Evolutionary conservation across 2,888 invertebrate genomes (phyloP), one percentile per base, ranked within the genome.

Genomic region (Drosophila maculinotata): DNA sequence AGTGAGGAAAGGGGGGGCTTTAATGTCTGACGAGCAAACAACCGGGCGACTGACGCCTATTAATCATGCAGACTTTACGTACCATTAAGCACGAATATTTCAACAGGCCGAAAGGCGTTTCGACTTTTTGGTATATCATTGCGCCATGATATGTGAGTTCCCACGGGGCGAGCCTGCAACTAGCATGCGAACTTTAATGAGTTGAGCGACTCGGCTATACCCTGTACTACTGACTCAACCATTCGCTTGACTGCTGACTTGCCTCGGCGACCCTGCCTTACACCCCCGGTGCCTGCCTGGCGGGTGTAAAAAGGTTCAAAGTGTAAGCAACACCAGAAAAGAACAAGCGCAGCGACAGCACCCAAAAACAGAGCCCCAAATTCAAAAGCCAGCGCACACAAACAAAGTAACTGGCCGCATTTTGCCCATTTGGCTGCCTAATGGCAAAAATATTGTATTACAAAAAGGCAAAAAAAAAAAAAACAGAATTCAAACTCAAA

Each of bases 391-490:
- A 47, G 25, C 28, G 70, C 75, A 76, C 75, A 73, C 80, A 79
- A 79, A 79, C 85, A 76, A 66, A 74, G 79, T 66, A 68, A 75
- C 64, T 66, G 79, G 68, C 72, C 59, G 60, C 75, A 62, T 52
- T 68, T 70, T 70, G 70, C 49, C 70, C 79, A 76, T 79, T 77
- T 77, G 75, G 42, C 70, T 63, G 84, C 65, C 84, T 84, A 87
- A 83, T 84, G 87, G 84, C 71, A 58, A 84, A 84, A 83, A 86
- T 83, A 87, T 87, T 84, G 85, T 84, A 83, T 83, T 83, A 87
- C 83, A 87, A 78, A 39, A 42, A 45, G 17, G 33, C 33, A 35
- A 7, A 23, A 15, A 17, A 39, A 35, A 25, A 30, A 17, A 28
- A 44, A 56, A 63, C 35, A 48, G 38, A 52, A 12, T n/a, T 33